phyloP scores from a whole-genome alignment of 2,113 vertebrate species.

The Madoqua kirkii region DNA sequence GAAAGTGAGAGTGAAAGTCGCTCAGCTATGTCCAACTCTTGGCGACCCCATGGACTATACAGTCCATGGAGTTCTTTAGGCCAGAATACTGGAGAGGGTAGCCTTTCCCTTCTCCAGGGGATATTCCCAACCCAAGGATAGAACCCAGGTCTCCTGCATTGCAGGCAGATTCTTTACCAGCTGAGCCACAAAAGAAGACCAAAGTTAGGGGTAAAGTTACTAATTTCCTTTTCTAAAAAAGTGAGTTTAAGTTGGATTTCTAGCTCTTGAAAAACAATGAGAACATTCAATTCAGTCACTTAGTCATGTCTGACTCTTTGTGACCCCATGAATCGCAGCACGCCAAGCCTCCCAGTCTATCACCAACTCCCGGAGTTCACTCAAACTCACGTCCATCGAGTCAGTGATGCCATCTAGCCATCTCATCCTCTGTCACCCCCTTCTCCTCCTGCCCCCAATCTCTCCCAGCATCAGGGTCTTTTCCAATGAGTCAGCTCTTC shows the following conservation, averaged over 20 bases:
- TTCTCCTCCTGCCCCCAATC: too few relatives aligned
- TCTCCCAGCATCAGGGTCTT: too few relatives aligned
- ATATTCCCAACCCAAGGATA: background rate
- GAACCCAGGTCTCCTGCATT: background rate
- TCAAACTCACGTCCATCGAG: accelerated
- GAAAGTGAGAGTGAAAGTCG: background rate
- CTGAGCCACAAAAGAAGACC: background rate
- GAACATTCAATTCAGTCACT: background rate
- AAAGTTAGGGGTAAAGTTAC: background rate
- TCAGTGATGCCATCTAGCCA: too few relatives aligned
- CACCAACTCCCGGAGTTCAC: too few relatives aligned
- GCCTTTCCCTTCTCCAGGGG: background rate
- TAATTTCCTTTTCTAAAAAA: background rate
- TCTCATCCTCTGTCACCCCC: too few relatives aligned
- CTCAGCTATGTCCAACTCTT: background rate
- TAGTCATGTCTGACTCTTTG: too few relatives aligned
- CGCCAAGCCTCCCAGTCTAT: too few relatives aligned
- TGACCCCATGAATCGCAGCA: too few relatives aligned
- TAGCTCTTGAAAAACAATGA: background rate
- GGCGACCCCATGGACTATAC: background rate
- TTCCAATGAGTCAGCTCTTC: too few relatives aligned
- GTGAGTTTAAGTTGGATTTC: background rate
- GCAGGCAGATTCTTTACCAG: background rate
- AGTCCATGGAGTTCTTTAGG: background rate
- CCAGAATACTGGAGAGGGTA: background rate